A percentile compares a stretch with the other conserved stretches of the same genome.
These are phyloP conservation scores for Murina feae DNA, from an alignment of 2,113 vertebrate species.

Conservation along the genomic window DNA sequence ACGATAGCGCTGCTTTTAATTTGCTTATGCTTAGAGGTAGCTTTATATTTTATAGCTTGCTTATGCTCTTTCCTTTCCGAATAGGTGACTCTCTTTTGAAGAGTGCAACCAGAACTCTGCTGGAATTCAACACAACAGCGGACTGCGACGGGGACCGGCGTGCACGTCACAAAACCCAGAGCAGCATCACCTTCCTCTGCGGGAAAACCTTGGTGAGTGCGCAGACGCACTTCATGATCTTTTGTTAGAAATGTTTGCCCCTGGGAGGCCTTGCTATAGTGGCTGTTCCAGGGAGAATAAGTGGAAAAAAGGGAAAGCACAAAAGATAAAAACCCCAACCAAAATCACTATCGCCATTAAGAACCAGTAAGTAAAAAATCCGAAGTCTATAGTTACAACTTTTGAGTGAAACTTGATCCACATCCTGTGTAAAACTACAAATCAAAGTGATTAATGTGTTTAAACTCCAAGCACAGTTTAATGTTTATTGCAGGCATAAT, in stretches of 20 bases:
- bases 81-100: conserved; percentile 83
- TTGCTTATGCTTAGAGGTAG: neutral
- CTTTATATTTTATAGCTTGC: neutral
- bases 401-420: neutral
- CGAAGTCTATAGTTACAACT: neutral
- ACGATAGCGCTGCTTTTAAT: neutral
- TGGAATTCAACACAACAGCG: conserved; percentile 82
- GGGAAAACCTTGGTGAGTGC: conserved; percentile 93
- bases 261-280: neutral
- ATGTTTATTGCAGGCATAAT: neutral
- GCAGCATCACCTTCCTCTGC: conserved; percentile 93
- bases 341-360: neutral
- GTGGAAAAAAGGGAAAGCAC: neutral
- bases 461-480: neutral
- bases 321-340: neutral
- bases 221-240: neutral
- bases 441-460: neutral
- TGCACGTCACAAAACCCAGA: conserved; percentile 80
- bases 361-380: neutral
- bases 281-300: neutral
- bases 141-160: conserved; percentile 73
- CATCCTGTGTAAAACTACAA: neutral
- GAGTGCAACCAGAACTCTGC: conserved; percentile 78
- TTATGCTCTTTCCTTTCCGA: neutral
- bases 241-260: neutral